A percentile compares a stretch with the other conserved stretches of the same genome.
Evolutionary conservation across 1,140 invertebrate species (phyloP).

Genomic region (Neotoxoptera formosana): DNA sequence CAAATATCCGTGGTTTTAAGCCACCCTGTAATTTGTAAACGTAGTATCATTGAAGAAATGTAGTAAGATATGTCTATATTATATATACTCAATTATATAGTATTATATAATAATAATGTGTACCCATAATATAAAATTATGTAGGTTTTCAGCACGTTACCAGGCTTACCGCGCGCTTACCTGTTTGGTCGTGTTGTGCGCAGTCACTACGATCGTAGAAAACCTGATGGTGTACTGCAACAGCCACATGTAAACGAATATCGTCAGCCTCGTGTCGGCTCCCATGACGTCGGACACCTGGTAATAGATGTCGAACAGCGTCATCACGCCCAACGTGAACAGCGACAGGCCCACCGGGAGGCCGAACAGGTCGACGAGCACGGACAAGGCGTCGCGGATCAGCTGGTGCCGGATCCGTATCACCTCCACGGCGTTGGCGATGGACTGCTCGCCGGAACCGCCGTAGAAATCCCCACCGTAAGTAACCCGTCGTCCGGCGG

Average conservation of each 20-base stretch:
- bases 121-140: too few relatives aligned
- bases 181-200: conserved; percentile 20
- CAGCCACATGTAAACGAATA: conserved; percentile 35
- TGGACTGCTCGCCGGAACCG: neutral
- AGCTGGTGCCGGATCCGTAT: conserved; percentile 15
- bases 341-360: neutral
- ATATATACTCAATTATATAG: too few relatives aligned
- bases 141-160: too few relatives aligned
- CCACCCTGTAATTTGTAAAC: too few relatives aligned
- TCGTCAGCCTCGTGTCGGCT: neutral
- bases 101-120: too few relatives aligned
- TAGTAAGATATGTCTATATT: too few relatives aligned
- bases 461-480: neutral
- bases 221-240: conserved; percentile 31
- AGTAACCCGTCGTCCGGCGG: too few relatives aligned
- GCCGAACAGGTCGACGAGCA: neutral
- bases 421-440: conserved; percentile 16
- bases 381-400: neutral
- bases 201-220: neutral
- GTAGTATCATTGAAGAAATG: too few relatives aligned
- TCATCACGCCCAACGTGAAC: neutral
- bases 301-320: conserved; percentile 37
- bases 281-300: neutral
- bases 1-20: too few relatives aligned
- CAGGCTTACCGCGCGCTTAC: neutral